Conservation (phyloP, 2,888 invertebrate genomes). For the Branchellion lobata region DNA sequence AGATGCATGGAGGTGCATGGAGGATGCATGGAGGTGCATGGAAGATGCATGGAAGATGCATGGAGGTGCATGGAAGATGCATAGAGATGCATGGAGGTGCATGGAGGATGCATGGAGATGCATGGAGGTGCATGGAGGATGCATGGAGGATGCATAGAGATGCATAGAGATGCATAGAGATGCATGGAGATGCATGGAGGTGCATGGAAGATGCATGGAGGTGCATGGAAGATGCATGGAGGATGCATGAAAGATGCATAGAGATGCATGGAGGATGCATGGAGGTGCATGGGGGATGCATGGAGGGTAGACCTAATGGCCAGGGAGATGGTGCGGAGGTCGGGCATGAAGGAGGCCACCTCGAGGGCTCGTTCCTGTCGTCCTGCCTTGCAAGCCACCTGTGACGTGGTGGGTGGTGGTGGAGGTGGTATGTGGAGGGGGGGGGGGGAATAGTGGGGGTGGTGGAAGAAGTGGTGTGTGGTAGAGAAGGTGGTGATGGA, state of each 20-base stretch:
- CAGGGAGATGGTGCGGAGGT: constrained; percentile 75
- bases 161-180: constrained; percentile 79
- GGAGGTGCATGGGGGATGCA: not conserved
- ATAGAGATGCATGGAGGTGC: constrained; percentile 95
- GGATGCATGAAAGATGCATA: not conserved
- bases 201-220: constrained; percentile 62
- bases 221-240: not conserved
- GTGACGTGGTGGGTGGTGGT: constrained; percentile 46
- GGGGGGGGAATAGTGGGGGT: not conserved
- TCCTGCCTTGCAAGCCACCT: constrained; percentile 81
- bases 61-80: constrained; percentile 95
- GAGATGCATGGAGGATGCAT: not conserved
- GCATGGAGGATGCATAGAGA: constrained; percentile 99
- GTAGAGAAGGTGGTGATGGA: not conserved
- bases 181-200: constrained; percentile 72
- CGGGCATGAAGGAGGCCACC: constrained; percentile 77
- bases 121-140: constrained; percentile 97
- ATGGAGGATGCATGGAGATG: constrained; percentile 99
- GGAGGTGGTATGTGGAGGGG: not conserved
- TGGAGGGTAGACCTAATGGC: constrained; percentile 70
- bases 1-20: too few species aligned
- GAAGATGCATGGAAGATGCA: constrained; percentile 81
- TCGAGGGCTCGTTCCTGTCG: constrained; percentile 83
- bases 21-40: too few species aligned
- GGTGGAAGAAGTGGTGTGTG: not conserved